These are phyloP conservation scores for Cinara cedri DNA, from an alignment of 2,888 invertebrate genomes.

Conservation along the genomic window DNA sequence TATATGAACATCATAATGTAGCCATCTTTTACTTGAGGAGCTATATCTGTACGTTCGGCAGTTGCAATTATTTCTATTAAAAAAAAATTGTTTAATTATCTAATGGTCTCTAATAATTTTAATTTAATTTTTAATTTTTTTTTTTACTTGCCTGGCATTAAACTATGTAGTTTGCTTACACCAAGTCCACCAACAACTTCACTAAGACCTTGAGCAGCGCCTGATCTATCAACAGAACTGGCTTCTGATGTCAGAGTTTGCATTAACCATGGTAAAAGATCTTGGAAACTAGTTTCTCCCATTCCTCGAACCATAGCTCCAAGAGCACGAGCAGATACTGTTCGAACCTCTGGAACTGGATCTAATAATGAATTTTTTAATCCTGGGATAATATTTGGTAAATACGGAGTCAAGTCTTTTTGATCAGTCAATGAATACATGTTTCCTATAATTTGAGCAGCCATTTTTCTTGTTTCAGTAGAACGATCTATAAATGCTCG, in stretches of 20 bases:
- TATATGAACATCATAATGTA: constrained; percentile 99
- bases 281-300: constrained; percentile 95
- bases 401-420: constrained; percentile 95
- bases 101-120: neutral
- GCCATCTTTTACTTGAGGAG: constrained; percentile 97
- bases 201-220: constrained; percentile 95
- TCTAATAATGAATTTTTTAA: constrained; percentile 93
- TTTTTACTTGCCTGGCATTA: constrained; percentile 79
- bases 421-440: constrained; percentile 99
- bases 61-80: constrained; percentile 86
- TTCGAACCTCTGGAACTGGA: constrained; percentile 96
- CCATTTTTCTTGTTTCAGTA: constrained; percentile 98
- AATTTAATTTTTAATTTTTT: neutral
- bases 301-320: constrained; percentile 98
- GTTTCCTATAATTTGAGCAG: constrained; percentile 98
- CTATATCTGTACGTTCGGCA: constrained; percentile 89
- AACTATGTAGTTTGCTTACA: constrained; percentile 89
- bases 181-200: constrained; percentile 97
- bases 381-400: constrained; percentile 95
- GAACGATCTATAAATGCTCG: constrained; percentile 96
- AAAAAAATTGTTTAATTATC: constrained; percentile 55
- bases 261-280: constrained; percentile 98
- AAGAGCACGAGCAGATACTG: constrained; percentile 92
- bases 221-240: constrained; percentile 93
- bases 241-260: constrained; percentile 93